Base-by-base conservation (phyloP, 1,140 invertebrate species). In the Teleogryllus occipitalis region DNA sequence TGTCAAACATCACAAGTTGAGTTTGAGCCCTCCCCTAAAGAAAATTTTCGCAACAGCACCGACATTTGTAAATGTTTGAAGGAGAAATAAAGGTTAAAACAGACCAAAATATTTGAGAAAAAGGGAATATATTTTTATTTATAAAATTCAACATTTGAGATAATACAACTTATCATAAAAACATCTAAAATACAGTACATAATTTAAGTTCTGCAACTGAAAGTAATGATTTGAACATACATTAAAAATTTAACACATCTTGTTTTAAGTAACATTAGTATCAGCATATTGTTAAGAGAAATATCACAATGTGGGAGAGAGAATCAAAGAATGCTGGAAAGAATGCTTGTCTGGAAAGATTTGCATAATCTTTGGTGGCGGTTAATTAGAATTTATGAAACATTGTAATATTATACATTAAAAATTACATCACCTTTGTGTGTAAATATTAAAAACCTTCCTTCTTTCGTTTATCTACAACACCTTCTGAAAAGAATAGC, bases 181-280 rank as follows among this genome's bases (percentile, higher is more conserved):
- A 65, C 54, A 65, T 65, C 54, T 65, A 65, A 65, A 65, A 65
- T 65, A 65, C 54, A 65, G 54, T 65, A 65, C 18, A 65, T 65
- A 2, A 65, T 65, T 65, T 65, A 65, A 10, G 10, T 65, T 65
- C 10, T 65, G 10, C 10, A 65, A 65, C 54, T 65, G 18, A 14
- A 65, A 65, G 10, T 65, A 14, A 14, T 65, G 10, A 65, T 65
- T 65, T 65, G 54, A 65, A 65, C 54, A 65, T 39, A 39, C 27
- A 39, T 39, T 39, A 39, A 39, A 39, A 39, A 39, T 39, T 39
- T 39, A 39, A 39, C 27, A 39, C 27, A 39, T 39, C 27, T 39
- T 65, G 54, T 65, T 65, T 65, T 65, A 65, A 65, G 10, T 65
- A 65, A 65, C 18, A 18, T 65, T 65, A 65, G 10, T 14, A 65